These are phyloP conservation scores for Gouania willdenowi DNA, from an alignment of 2,797 vertebrate genomes.

Conservation along the genomic window DNA sequence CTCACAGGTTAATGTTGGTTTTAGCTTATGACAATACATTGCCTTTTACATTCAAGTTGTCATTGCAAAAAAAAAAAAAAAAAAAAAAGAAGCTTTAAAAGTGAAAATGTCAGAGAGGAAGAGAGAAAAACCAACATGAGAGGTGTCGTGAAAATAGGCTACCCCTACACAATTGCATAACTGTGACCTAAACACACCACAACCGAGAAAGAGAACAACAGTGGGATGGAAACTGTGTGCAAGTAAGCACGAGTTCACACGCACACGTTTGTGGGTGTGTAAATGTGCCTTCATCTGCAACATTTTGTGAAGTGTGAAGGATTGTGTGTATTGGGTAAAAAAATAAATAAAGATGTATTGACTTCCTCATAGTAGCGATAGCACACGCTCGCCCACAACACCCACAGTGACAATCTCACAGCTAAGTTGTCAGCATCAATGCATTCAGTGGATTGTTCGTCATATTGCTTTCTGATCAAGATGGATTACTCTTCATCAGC, in stretches of 20 bases:
- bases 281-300: conserved; percentile 37
- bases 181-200: conserved; percentile 60
- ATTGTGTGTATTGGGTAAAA: background rate
- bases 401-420: conserved; percentile 44
- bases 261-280: conserved; percentile 47
- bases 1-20: too few relatives aligned
- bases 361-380: conserved; percentile 44
- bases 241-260: background rate
- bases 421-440: conserved; percentile 62
- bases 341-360: conserved; percentile 54
- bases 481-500: conserved; percentile 56
- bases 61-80: too few relatives aligned
- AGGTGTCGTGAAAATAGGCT: conserved; percentile 56
- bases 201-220: conserved; percentile 49
- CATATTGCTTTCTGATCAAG: conserved; percentile 55
- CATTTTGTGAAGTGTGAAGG: conserved; percentile 33
- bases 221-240: conserved; percentile 63
- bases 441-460: conserved; percentile 55
- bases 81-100: too few relatives aligned
- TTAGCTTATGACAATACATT: too few relatives aligned
- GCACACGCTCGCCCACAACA: conserved; percentile 59
- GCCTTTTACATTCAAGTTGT: too few relatives aligned
- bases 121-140: conserved; percentile 7
- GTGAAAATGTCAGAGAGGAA: background rate
- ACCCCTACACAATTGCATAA: conserved; percentile 67